phyloP scores from a whole-genome alignment of 2,113 vertebrate genomes.

The Paracanthobrama guichenoti region DNA sequence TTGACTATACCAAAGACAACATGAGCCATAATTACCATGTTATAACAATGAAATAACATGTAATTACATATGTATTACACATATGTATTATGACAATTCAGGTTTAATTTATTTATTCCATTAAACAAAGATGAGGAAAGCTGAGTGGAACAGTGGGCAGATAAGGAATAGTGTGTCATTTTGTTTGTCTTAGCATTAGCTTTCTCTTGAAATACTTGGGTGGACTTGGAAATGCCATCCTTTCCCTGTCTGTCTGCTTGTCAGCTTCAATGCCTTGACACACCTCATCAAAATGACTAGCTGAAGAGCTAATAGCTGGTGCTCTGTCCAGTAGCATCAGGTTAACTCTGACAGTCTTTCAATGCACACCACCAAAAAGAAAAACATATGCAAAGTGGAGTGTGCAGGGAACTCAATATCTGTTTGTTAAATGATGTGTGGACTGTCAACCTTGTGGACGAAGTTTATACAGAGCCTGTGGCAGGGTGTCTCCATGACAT shows the following conservation, averaged over 20 bases:
- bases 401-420: not conserved
- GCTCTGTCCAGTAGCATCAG: not conserved
- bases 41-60: not conserved
- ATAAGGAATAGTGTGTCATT: not conserved
- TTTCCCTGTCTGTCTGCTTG: constrained; percentile 1
- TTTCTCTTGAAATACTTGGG: not conserved
- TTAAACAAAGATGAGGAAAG: not conserved
- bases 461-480: not conserved
- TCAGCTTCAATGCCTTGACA: not conserved
- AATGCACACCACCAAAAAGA: not conserved
- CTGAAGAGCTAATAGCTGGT: not conserved
- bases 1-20: not conserved
- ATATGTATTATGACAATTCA: not conserved
- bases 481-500: not conserved
- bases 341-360: not conserved
- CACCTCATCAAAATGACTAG: not conserved
- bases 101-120: not conserved
- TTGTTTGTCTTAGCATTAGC: not conserved
- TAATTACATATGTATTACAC: not conserved
- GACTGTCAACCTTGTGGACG: not conserved
- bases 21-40: not conserved
- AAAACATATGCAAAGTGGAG: not conserved
- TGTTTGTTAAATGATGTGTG: not conserved
- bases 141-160: not conserved
- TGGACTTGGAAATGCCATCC: not conserved